Conservation (phyloP, 2,888 invertebrate species). For the Timema cristinae region DNA sequence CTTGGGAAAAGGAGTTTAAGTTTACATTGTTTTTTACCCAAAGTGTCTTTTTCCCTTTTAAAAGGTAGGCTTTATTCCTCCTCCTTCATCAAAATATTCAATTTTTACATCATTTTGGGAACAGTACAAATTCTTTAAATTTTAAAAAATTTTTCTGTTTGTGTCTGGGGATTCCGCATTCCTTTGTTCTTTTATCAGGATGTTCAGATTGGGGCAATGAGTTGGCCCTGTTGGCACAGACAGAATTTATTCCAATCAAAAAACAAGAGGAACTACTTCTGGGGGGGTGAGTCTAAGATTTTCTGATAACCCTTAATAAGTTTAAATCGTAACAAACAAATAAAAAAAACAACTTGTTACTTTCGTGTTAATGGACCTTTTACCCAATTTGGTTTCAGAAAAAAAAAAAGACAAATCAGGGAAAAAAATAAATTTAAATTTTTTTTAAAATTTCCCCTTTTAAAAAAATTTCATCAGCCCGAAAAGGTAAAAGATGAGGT, state of each 20-base stretch:
- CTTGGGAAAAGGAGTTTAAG: no score
- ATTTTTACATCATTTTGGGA: background rate
- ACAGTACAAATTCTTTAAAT: background rate
- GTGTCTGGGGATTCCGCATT: background rate
- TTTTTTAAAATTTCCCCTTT: no score
- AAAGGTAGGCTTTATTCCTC: slow-evolving; percentile 4
- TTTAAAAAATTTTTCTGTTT: background rate
- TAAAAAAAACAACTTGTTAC: background rate
- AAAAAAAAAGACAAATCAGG: background rate
- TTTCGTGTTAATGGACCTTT: no score
- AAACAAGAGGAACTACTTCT: background rate
- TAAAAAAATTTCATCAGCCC: no score
- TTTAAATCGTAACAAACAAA: background rate
- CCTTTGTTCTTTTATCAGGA: background rate
- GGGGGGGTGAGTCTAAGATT: background rate
- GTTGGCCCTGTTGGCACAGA: background rate
- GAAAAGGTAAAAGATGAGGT: no score
- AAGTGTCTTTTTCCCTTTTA: background rate
- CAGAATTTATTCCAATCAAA: background rate
- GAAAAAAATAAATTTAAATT: no score
- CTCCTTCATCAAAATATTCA: slow-evolving; percentile 7
- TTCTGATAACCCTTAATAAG: background rate
- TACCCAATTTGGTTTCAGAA: background rate
- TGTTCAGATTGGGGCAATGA: background rate
- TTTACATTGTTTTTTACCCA: background rate